Percentiles rank a stretch among this genome's conserved stretches.
Evolutionary conservation across 2,888 invertebrate species (phyloP).

Genomic region (Cryptocephalus moraei): DNA sequence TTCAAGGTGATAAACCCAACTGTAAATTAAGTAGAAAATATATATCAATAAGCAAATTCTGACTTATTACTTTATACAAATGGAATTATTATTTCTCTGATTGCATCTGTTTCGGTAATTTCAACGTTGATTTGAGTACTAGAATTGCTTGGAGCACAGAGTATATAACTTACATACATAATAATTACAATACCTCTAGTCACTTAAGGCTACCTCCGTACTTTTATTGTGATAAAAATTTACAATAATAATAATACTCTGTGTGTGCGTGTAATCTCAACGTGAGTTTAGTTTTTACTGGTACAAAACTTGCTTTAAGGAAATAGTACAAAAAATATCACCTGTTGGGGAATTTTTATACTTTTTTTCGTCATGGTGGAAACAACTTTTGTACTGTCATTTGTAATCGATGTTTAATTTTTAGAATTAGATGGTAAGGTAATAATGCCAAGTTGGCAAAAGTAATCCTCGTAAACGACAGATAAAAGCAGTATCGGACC

Average conservation of each 20-base stretch:
- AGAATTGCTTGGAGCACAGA: constrained; percentile 12
- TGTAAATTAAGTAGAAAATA: too few relatives aligned
- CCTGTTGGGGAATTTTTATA: constrained; percentile 2
- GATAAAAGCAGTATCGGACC: too few relatives aligned
- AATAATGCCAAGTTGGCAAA: too few relatives aligned
- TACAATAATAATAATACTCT: neutral
- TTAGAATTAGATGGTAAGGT: too few relatives aligned
- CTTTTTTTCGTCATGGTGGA: constrained; percentile 4
- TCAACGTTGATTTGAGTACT: constrained; percentile 9
- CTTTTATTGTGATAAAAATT: constrained; percentile 18
- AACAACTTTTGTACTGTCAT: constrained; percentile 5
- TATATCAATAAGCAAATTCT: too few relatives aligned
- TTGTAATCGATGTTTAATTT: constrained; percentile 4
- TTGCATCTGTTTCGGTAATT: constrained; percentile 1
- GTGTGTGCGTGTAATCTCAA: constrained; percentile 3
- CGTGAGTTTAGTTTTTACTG: constrained; percentile 11
- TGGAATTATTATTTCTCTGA: too few relatives aligned
- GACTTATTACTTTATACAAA: too few relatives aligned
- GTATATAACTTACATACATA: constrained; percentile 6
- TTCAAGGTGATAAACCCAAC: too few relatives aligned
- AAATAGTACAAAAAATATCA: constrained; percentile 13
- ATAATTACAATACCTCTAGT: constrained; percentile 9
- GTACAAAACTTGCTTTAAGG: constrained; percentile 14
- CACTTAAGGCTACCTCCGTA: constrained; percentile 21
- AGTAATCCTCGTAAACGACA: too few relatives aligned